These are phyloP conservation scores for Catajapyx aquilonaris DNA, from an alignment of 1,140 invertebrate species.

Conservation along the genomic window DNA sequence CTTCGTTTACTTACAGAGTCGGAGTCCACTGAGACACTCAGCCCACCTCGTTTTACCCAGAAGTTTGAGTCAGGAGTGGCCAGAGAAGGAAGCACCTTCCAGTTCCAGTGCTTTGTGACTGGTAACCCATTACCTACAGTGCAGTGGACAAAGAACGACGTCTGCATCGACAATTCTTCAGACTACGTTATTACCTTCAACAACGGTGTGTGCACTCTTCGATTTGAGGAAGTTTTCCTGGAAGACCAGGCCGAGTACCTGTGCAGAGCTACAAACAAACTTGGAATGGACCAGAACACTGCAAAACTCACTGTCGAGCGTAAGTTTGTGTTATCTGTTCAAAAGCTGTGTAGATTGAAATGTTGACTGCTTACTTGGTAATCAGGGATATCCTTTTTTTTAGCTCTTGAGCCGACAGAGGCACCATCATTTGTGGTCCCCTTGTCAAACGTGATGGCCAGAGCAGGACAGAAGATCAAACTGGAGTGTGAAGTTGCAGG, in stretches of 20 bases:
- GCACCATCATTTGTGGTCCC: slow-evolving; percentile 29
- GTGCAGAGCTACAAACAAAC: slow-evolving; percentile 44
- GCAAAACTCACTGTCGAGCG: slow-evolving; percentile 29
- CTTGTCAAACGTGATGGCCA: slow-evolving; percentile 36
- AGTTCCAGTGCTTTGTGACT: slow-evolving; percentile 45
- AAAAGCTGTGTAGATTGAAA: no score
- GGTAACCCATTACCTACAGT: slow-evolving; percentile 56
- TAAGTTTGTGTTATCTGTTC: no score
- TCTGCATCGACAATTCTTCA: slow-evolving; percentile 46
- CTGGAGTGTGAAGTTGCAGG: slow-evolving; percentile 42
- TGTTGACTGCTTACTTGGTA: no score
- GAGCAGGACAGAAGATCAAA: slow-evolving; percentile 38
- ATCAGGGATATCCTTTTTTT: slow-evolving; percentile 15
- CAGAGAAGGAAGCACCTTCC: slow-evolving; percentile 38
- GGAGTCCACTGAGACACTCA: slow-evolving; percentile 36
- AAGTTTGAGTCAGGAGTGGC: slow-evolving; percentile 35
- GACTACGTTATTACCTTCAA: slow-evolving; percentile 43
- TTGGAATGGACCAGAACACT: slow-evolving; percentile 36
- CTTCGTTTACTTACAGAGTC: slow-evolving; percentile 26
- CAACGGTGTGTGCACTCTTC: slow-evolving; percentile 37
- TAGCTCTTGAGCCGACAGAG: slow-evolving; percentile 27
- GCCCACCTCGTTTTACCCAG: slow-evolving; percentile 37
- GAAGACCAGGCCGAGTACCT: slow-evolving; percentile 38
- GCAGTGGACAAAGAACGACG: slow-evolving; percentile 53
- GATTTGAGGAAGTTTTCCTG: slow-evolving; percentile 31